Evolutionary conservation across 1,140 invertebrate genomes (phyloP).

Genomic region (Drosophila ironensis): DNA sequence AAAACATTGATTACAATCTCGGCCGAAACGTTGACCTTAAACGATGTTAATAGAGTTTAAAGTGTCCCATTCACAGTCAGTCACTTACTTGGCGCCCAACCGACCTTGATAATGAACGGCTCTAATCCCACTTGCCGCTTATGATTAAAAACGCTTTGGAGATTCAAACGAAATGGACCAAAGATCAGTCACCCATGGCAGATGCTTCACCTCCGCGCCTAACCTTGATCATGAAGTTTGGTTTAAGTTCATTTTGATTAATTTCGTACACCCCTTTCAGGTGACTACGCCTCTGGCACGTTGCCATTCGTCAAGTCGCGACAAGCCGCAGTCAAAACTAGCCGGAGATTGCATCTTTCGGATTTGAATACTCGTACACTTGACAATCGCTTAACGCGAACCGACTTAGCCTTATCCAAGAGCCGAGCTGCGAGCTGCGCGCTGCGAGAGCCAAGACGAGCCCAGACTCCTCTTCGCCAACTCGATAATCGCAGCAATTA

Average conservation of each 20-base stretch:
- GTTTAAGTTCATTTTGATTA: neutral
- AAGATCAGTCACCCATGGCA: slow-evolving; percentile 9
- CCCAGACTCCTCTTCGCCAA: slow-evolving; percentile 20
- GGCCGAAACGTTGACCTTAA: slow-evolving; percentile 5
- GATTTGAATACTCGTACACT: slow-evolving; percentile 66
- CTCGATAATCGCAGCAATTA: slow-evolving; percentile 66
- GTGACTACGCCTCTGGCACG: slow-evolving; percentile 16
- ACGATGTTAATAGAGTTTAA: slow-evolving; percentile 3
- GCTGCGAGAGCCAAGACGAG: neutral
- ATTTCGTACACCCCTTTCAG: neutral
- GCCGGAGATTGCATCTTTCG: slow-evolving; percentile 43
- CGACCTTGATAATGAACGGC: slow-evolving; percentile 13
- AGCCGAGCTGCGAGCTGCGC: neutral
- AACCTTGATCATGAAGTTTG: slow-evolving; percentile 19
- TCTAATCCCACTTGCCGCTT: slow-evolving; percentile 9
- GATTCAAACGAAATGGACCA: slow-evolving; percentile 4
- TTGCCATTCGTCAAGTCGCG: slow-evolving; percentile 8
- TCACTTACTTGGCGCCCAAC: neutral
- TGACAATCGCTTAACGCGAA: slow-evolving; percentile 63
- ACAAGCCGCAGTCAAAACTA: slow-evolving; percentile 40
- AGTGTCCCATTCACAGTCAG: neutral
- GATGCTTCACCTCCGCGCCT: neutral
- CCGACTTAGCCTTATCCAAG: slow-evolving; percentile 59
- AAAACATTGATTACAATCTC: neutral
- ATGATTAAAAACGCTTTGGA: neutral